Base-by-base conservation (phyloP, 2,888 invertebrate genomes). In the Tipula vernalis region DNA sequence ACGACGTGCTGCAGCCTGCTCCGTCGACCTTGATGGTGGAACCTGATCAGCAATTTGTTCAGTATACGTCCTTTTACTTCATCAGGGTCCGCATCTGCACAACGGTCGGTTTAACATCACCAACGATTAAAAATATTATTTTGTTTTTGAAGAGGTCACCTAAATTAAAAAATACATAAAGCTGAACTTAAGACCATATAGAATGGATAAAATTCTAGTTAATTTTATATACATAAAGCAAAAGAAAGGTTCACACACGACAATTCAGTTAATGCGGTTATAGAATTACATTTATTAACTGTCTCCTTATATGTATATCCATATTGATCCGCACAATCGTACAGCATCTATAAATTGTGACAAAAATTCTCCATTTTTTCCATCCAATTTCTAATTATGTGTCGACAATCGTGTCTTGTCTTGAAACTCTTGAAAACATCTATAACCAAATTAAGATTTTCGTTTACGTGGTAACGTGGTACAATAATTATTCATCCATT, bases 401-500 rank as follows among this genome's bases (percentile, higher is more conserved):
- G 71, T 71, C 71, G 71, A 71, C 71, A 71, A 71, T 71, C 71
- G 71, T 71, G 71, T 71, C 71, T 71, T 71, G 71, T 71, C 71
- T 71, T 18, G 8, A 57, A 15, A 18, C 51, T 57, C 15, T 57
- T 57, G 71, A 28, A 71, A 71, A 71, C 71, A 71, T 71, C 71
- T 71, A 71, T 71, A 71, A 71, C 71, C 71, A 71, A 71, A 71
- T 71, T 71, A 71, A 71, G 71, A 71, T 71, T 71, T 71, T 71
- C 10, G 18, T 12, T 71, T 51, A 51, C 44, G 44, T 10, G 51
- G 51, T 15, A 28, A 71, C 71, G 71, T 71, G 71, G 28, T 71
- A 71, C 71, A 71, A 71, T 71, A 71, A 71, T 71, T 71, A 71
- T 71, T 71, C 71, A 71, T 71, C 71, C 71, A 71, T 71, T 71